A percentile compares a stretch with the other conserved stretches of the same genome.
Conservation (phyloP, 2,113 vertebrate species). For the Onychostruthus taczanowskii region DNA sequence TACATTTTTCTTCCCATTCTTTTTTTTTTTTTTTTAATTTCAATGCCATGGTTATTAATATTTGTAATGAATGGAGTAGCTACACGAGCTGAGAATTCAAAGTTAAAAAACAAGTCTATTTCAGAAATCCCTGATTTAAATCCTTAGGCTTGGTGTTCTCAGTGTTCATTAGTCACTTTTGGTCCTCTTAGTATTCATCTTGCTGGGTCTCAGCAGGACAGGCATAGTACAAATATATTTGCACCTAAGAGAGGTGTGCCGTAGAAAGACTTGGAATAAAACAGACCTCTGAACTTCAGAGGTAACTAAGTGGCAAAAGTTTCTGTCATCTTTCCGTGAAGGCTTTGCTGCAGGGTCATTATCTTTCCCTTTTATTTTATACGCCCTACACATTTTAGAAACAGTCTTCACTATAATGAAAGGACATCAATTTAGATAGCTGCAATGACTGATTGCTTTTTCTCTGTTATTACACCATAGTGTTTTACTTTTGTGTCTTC, state of each 20-base stretch:
- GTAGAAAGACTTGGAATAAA: not conserved
- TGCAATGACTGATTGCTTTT: not conserved
- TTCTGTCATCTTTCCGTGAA: not conserved
- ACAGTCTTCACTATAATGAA: not conserved
- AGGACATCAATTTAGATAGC: not conserved
- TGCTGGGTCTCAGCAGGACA: not conserved
- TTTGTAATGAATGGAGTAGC: not conserved
- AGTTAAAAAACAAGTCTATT: not conserved
- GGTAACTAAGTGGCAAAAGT: not conserved
- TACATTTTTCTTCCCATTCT: not conserved
- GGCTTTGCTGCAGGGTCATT: not conserved
- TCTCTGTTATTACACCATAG: not conserved
- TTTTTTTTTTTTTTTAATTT: not conserved
- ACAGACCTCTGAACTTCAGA: not conserved
- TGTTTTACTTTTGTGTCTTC: not conserved
- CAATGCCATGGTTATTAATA: not conserved
- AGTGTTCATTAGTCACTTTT: not conserved
- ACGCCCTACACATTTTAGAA: not conserved
- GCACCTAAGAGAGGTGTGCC: not conserved
- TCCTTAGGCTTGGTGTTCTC: not conserved
- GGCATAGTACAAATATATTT: not conserved
- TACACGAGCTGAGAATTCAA: not conserved
- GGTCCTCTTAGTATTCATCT: not conserved
- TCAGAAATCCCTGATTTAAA: not conserved
- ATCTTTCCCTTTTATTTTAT: not conserved